Percentiles rank a stretch among this genome's conserved stretches.
Evolutionary conservation across 2,888 invertebrate genomes (phyloP).

Genomic region (Charanyca ferruginea): DNA sequence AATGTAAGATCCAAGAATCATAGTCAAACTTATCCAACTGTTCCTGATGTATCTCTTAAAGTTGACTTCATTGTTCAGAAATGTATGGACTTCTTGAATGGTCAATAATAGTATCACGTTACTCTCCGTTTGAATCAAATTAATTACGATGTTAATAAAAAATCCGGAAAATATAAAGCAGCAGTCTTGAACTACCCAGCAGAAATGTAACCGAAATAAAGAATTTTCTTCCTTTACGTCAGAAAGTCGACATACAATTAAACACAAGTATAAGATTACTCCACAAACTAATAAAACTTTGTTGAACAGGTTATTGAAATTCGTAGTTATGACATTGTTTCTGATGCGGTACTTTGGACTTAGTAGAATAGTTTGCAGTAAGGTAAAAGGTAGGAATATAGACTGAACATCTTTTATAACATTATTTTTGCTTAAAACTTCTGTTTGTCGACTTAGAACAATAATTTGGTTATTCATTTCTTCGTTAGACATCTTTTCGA

Average conservation of each 20-base stretch:
- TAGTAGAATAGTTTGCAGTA: not conserved
- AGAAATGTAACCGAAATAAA: not conserved
- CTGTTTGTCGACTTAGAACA: not conserved
- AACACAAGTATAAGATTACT: not conserved
- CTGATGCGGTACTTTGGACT: slow-evolving; percentile 20
- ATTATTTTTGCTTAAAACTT: not conserved
- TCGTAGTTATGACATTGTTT: slow-evolving; percentile 4
- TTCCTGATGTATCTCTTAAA: not conserved
- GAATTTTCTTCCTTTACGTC: not conserved
- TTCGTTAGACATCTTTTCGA: not conserved
- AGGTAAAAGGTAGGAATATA: slow-evolving; percentile 4
- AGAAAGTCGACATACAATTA: not conserved
- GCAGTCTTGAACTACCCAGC: not conserved
- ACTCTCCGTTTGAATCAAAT: not conserved
- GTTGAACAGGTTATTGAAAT: not conserved
- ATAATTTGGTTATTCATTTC: not conserved
- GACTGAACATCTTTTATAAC: slow-evolving; percentile 15
- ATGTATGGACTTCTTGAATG: slow-evolving; percentile 9
- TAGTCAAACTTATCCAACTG: slow-evolving; percentile 4
- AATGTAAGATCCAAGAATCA: not conserved
- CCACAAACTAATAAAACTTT: not conserved
- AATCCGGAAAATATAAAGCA: not conserved
- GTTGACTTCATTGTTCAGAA: not conserved
- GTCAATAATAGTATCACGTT: not conserved
- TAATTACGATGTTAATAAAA: not conserved